phyloP scores from a whole-genome alignment of 2,797 vertebrate genomes.

The Loriculus beryllinus region DNA sequence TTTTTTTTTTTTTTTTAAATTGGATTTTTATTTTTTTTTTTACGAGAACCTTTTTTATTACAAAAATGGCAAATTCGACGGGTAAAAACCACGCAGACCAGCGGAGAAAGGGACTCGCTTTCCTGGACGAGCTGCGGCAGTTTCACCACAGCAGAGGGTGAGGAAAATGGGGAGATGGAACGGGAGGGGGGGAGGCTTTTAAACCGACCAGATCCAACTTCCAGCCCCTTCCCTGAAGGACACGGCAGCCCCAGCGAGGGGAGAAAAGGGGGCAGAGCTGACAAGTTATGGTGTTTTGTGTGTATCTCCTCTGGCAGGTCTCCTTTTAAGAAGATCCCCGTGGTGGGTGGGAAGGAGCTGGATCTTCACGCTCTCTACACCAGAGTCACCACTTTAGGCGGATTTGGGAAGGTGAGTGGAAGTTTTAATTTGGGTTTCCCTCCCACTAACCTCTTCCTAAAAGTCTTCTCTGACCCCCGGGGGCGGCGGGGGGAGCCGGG shows the following conservation, averaged over 20 bases:
- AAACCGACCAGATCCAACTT: conserved; percentile 74
- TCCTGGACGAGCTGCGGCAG: conserved; percentile 99
- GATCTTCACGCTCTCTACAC: conserved; percentile 96
- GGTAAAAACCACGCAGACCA: conserved; percentile 97
- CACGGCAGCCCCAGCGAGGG: conserved; percentile 69
- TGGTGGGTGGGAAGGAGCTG: conserved; percentile 98
- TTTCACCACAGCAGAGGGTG: conserved; percentile 99
- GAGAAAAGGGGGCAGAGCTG: conserved; percentile 57
- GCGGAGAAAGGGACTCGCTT: conserved; percentile 99
- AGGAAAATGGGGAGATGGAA: conserved; percentile 81
- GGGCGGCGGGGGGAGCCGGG: conserved; percentile 61
- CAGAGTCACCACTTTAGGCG: conserved; percentile 97
- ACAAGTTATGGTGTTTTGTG: conserved; percentile 73
- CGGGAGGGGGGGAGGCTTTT: conserved; percentile 73
- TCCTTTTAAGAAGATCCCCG: conserved; percentile 97
- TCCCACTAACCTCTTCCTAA: conserved; percentile 75
- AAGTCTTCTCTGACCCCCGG: conserved; percentile 75
- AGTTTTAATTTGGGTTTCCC: conserved; percentile 85
- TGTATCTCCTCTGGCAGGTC: conserved; percentile 82
- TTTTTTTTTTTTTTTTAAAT: conserved; percentile 72
- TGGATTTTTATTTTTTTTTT: conserved; percentile 81
- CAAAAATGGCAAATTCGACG: conserved; percentile 96
- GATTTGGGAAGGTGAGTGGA: conserved; percentile 99
- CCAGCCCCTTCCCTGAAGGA: conserved; percentile 75
- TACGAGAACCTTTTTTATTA: conserved; percentile 55